A percentile compares a stretch with the other conserved stretches of the same genome.
phyloP scores from a whole-genome alignment of 1,140 invertebrate genomes.

The Aphidius ervi region DNA sequence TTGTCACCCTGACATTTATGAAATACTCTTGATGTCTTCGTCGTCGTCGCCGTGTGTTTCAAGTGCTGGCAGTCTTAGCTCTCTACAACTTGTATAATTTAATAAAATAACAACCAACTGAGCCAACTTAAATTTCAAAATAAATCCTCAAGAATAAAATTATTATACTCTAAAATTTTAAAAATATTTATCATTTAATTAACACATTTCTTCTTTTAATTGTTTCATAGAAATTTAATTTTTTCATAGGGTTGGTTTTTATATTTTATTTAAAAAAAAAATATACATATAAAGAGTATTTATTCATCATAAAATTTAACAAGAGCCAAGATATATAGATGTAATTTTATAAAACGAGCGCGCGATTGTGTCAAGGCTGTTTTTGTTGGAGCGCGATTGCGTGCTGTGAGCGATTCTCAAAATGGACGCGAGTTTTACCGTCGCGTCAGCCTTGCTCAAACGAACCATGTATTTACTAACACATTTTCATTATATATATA shows the following conservation, averaged over 20 bases:
- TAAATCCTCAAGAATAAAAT: no score
- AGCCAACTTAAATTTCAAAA: neutral
- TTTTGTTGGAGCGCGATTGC: constrained; percentile 31
- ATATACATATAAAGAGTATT: no score
- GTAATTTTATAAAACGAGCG: constrained; percentile 19
- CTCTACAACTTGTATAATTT: constrained; percentile 9
- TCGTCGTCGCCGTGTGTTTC: neutral
- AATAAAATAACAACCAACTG: neutral
- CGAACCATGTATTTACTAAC: neutral
- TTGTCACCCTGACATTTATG: constrained; percentile 21
- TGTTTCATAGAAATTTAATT: no score
- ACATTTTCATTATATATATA: no score
- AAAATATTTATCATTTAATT: no score
- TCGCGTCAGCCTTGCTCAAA: constrained; percentile 22
- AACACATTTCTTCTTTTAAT: no score
- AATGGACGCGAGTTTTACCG: constrained; percentile 28
- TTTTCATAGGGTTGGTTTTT: no score
- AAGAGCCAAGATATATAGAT: neutral
- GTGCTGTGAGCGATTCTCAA: constrained; percentile 32
- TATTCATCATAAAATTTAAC: constrained; percentile 1
- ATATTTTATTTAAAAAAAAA: no score
- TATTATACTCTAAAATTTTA: no score
- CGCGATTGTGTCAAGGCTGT: constrained; percentile 38
- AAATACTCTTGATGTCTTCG: constrained; percentile 11
- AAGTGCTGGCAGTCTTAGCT: constrained; percentile 18